Percentiles rank a stretch among this genome's conserved stretches.
Conservation (phyloP, 92 coral and sea anemone species). For the Actinernus sp. region DNA sequence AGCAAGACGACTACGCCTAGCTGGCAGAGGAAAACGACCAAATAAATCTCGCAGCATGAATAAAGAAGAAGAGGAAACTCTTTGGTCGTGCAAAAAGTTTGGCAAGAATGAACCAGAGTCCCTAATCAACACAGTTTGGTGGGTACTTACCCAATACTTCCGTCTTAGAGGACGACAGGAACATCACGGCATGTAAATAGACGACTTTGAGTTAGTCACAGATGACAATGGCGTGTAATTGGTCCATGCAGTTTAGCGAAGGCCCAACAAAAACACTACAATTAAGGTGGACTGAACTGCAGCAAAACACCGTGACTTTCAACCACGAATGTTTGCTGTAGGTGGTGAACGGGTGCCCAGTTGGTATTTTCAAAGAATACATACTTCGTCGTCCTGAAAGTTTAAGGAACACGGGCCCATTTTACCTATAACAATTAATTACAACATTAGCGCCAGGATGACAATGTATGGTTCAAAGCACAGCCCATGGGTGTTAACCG, state of each 20-base stretch:
- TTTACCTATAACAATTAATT: conserved; percentile 35
- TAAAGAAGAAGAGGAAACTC: too few species aligned
- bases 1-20: too few species aligned
- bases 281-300: too few species aligned
- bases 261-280: conserved; percentile 46
- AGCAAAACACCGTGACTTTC: too few species aligned
- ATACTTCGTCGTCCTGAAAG: too few species aligned
- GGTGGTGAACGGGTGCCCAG: conserved; percentile 55
- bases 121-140: conserved; percentile 38
- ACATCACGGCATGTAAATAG: conserved; percentile 41
- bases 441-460: conserved; percentile 25
- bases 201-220: conserved; percentile 26
- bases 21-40: too few species aligned
- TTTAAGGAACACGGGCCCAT: too few species aligned
- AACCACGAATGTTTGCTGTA: conserved; percentile 43
- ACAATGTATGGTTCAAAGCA: conserved; percentile 30
- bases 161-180: conserved; percentile 67
- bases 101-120: conserved; percentile 32
- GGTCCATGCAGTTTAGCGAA: conserved; percentile 45
- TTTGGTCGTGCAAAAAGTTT: too few species aligned
- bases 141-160: conserved; percentile 49
- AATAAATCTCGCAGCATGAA: too few species aligned
- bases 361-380: too few species aligned
- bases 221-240: conserved; percentile 48
- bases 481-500: conserved; percentile 50